phyloP scores from a whole-genome alignment of 2,797 vertebrate species.

The Pangasius sanitwongsei region DNA sequence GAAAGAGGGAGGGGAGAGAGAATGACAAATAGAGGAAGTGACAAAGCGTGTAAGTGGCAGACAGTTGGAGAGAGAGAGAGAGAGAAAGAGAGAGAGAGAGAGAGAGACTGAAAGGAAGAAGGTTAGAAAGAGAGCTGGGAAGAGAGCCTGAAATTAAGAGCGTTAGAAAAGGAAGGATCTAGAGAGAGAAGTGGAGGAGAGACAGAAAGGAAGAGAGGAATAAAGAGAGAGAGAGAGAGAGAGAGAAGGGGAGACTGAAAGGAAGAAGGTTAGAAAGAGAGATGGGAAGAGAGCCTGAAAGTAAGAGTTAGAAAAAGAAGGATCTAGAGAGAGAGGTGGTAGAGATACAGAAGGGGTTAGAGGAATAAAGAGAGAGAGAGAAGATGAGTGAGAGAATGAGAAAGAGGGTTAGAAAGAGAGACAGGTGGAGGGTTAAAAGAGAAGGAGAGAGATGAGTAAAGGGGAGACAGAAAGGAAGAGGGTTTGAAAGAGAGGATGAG shows the following conservation, averaged over 20 bases:
- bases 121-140: slow-evolving; percentile 1
- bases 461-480: background rate
- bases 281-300: background rate
- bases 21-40: background rate
- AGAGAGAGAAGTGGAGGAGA: background rate
- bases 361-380: no score
- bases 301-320: background rate
- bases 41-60: slow-evolving; percentile 12
- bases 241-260: background rate
- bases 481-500: background rate
- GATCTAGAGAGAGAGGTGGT: background rate
- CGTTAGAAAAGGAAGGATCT: background rate
- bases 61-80: background rate
- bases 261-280: background rate
- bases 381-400: background rate
- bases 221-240: background rate
- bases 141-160: background rate
- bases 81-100: background rate
- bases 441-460: background rate
- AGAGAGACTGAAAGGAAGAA: background rate
- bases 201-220: background rate
- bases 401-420: background rate
- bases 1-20: background rate
- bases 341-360: background rate
- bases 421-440: background rate